Conservation (phyloP, 2,888 invertebrate genomes). For the Brachyopa scutellaris region DNA sequence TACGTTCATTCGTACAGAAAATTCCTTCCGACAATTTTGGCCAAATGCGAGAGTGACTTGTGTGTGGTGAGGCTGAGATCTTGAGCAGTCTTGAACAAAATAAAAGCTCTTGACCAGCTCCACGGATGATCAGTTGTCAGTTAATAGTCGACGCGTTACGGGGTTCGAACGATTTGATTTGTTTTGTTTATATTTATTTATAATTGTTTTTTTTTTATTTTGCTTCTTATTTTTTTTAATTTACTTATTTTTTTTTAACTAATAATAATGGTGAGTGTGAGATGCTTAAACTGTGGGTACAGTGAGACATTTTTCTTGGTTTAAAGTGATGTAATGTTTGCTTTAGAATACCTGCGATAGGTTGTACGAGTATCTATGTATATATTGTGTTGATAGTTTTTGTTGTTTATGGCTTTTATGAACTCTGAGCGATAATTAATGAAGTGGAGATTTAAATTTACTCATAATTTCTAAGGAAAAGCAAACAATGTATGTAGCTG, state of each 20-base stretch:
- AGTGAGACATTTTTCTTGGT: slow-evolving; percentile 7
- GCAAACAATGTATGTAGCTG: too few relatives aligned
- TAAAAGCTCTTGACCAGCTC: slow-evolving; percentile 51
- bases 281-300: not conserved
- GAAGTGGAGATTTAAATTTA: not conserved
- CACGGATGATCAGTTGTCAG: slow-evolving; percentile 42
- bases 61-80: slow-evolving; percentile 1
- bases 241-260: slow-evolving; percentile 13
- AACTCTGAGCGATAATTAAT: slow-evolving; percentile 17
- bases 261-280: slow-evolving; percentile 52
- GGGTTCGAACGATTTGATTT: slow-evolving; percentile 15
- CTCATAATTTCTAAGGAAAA: too few relatives aligned
- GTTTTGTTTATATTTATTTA: slow-evolving; percentile 19
- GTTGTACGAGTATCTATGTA: too few relatives aligned
- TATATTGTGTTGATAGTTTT: not conserved
- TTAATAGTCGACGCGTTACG: slow-evolving; percentile 36
- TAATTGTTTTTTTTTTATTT: slow-evolving; percentile 11
- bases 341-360: not conserved
- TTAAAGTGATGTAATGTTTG: slow-evolving; percentile 55
- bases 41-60: slow-evolving; percentile 27
- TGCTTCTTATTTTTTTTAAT: not conserved
- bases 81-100: slow-evolving; percentile 12
- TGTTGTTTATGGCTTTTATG: slow-evolving; percentile 17
- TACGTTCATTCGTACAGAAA: too few relatives aligned
- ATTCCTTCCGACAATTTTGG: slow-evolving; percentile 50